These are phyloP conservation scores for Mythimna ferrago DNA, from an alignment of 2,888 invertebrate genomes.

Conservation along the genomic window DNA sequence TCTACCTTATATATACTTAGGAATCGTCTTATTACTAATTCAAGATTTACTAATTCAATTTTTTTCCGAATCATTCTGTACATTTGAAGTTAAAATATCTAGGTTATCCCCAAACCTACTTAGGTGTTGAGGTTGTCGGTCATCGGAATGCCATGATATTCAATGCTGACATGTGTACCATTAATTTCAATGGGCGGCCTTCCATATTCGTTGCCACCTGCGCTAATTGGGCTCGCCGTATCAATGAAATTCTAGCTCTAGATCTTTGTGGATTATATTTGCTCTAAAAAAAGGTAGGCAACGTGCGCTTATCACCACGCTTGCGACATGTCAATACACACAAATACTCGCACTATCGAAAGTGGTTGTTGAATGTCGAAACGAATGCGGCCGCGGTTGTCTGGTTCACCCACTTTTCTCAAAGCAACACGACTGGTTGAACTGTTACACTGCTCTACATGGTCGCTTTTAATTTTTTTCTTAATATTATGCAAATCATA, in stretches of 20 bases:
- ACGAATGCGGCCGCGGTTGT: constrained; percentile 68
- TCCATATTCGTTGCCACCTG: constrained; percentile 40
- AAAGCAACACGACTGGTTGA: constrained; percentile 74
- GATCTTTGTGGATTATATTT: constrained; percentile 36
- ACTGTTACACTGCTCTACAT: constrained; percentile 70
- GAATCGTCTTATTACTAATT: no score
- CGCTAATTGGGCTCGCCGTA: constrained; percentile 38
- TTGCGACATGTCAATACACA: constrained; percentile 71
- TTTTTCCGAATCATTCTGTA: background rate
- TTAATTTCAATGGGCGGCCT: constrained; percentile 33
- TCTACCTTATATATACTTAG: no score
- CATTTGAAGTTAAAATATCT: background rate
- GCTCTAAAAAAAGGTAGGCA: constrained; percentile 34
- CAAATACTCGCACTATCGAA: constrained; percentile 65
- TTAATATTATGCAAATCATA: constrained; percentile 68
- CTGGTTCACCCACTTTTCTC: constrained; percentile 86
- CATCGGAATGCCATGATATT: constrained; percentile 22
- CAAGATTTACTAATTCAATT: no score
- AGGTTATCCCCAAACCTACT: background rate
- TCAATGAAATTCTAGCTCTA: constrained; percentile 53
- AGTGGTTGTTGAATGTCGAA: constrained; percentile 79
- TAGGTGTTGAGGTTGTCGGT: constrained; percentile 9
- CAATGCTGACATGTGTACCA: constrained; percentile 23
- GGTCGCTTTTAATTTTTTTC: constrained; percentile 52
- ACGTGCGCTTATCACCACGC: constrained; percentile 64